Percentiles rank a stretch among this genome's conserved stretches.
phyloP scores from a whole-genome alignment of 2,888 invertebrate genomes.

The Hirtodrosophila cameraria region DNA sequence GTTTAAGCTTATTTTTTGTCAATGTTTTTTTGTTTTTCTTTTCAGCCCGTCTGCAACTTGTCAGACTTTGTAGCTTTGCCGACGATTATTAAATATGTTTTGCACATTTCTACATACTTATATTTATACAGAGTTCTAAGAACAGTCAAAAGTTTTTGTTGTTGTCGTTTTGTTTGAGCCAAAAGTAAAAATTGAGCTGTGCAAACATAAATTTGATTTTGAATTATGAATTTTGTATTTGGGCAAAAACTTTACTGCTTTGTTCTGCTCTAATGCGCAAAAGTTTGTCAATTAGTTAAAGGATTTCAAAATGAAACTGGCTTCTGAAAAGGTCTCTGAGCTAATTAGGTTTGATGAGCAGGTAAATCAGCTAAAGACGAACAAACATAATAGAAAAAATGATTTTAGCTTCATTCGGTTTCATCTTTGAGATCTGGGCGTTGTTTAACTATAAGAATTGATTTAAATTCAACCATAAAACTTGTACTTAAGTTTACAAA shows the following conservation, averaged over 20 bases:
- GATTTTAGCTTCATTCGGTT: background rate
- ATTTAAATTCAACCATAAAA: background rate
- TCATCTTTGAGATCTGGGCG: too few relatives aligned
- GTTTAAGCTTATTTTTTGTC: slow-evolving; percentile 7
- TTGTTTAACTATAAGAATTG: too few relatives aligned
- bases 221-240: slow-evolving; percentile 43
- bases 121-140: slow-evolving; percentile 20
- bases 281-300: slow-evolving; percentile 48
- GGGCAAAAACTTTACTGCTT: background rate
- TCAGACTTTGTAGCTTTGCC: slow-evolving; percentile 49
- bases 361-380: background rate
- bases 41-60: slow-evolving; percentile 39
- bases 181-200: slow-evolving; percentile 45
- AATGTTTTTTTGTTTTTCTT: slow-evolving; percentile 3
- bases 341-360: slow-evolving; percentile 52
- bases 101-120: slow-evolving; percentile 7
- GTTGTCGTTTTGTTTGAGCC: slow-evolving; percentile 8
- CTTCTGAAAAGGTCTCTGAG: slow-evolving; percentile 37
- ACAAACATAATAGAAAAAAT: background rate
- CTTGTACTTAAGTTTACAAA: background rate
- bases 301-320: slow-evolving; percentile 34
- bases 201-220: slow-evolving; percentile 51
- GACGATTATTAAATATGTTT: slow-evolving; percentile 39
- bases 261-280: slow-evolving; percentile 34
- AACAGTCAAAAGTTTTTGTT: slow-evolving; percentile 16